These are phyloP conservation scores for Bedellia somnulentella DNA, from an alignment of 2,888 invertebrate species.

Conservation along the genomic window DNA sequence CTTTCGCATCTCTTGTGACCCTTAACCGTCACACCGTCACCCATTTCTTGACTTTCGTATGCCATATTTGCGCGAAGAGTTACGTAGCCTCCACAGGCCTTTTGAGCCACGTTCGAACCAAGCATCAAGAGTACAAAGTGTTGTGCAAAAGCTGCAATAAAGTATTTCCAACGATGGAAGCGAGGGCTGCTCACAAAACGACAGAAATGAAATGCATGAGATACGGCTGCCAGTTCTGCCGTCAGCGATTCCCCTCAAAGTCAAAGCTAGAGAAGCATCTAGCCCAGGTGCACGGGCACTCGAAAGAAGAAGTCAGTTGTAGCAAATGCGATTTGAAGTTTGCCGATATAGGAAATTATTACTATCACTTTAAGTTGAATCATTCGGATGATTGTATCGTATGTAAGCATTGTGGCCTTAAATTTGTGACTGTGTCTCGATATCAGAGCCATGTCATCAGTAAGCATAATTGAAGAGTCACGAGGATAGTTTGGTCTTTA, in stretches of 20 bases:
- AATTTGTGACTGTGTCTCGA: constrained; percentile 10
- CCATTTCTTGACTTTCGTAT: constrained; percentile 40
- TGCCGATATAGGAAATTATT: constrained; percentile 10
- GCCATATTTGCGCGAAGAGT: constrained; percentile 42
- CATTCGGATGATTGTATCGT: constrained; percentile 12
- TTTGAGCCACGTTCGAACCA: constrained; percentile 31
- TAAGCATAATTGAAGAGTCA: neutral
- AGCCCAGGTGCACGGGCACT: constrained; percentile 8
- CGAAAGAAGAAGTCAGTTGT: constrained; percentile 8
- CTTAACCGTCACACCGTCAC: constrained; percentile 41
- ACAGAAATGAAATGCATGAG: constrained; percentile 21
- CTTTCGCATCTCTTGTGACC: constrained; percentile 32
- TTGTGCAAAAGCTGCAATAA: constrained; percentile 34
- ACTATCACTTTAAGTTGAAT: constrained; percentile 13
- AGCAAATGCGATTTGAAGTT: constrained; percentile 10
- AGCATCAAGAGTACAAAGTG: constrained; percentile 31
- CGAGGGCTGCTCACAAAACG: constrained; percentile 34
- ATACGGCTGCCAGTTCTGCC: constrained; percentile 10
- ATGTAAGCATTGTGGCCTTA: constrained; percentile 13
- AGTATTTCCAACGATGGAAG: constrained; percentile 40
- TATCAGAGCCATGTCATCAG: constrained; percentile 11
- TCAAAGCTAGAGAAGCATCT: constrained; percentile 12
- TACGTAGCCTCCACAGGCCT: constrained; percentile 39
- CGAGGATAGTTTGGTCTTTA: too few species aligned
- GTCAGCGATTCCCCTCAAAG: constrained; percentile 11